phyloP scores from a whole-genome alignment of 2,888 invertebrate species.

The Troides helena region DNA sequence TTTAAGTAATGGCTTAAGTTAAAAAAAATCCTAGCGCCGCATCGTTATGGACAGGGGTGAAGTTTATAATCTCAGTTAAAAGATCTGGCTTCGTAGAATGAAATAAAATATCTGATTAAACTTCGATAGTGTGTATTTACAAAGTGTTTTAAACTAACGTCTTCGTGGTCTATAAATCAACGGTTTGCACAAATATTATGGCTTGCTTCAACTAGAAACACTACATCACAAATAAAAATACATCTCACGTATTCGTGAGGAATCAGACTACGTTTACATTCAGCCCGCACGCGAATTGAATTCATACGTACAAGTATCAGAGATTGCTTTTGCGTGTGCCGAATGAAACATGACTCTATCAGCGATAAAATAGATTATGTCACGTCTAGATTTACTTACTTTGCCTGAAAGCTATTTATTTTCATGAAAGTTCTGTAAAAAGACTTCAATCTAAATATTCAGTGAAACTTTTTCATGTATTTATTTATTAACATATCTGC shows the following conservation, averaged over 20 bases:
- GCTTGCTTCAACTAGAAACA: slow-evolving; percentile 26
- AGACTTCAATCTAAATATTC: too few relatives aligned
- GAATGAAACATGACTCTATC: slow-evolving; percentile 26
- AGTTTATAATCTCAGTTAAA: too few relatives aligned
- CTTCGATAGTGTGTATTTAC: too few relatives aligned
- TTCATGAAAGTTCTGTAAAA: too few relatives aligned
- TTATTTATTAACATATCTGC: too few relatives aligned
- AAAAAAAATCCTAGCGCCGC: not conserved
- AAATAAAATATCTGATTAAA: too few relatives aligned
- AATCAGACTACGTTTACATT: slow-evolving; percentile 27
- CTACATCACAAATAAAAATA: slow-evolving; percentile 31
- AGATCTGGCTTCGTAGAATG: too few relatives aligned
- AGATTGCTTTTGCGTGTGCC: slow-evolving; percentile 23
- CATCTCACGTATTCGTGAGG: slow-evolving; percentile 30
- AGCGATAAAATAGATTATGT: slow-evolving; percentile 28
- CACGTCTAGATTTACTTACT: slow-evolving; percentile 26
- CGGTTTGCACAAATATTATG: slow-evolving; percentile 21
- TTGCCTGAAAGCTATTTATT: slow-evolving; percentile 6
- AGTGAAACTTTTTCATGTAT: too few relatives aligned
- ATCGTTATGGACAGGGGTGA: too few relatives aligned
- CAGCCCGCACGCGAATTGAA: slow-evolving; percentile 16
- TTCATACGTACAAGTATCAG: slow-evolving; percentile 20
- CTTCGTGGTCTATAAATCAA: slow-evolving; percentile 15
- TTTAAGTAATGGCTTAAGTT: slow-evolving; percentile 18
- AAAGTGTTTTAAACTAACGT: too few relatives aligned